phyloP scores from a whole-genome alignment of 2,888 invertebrate genomes.

The Polydesmus complanatus region DNA sequence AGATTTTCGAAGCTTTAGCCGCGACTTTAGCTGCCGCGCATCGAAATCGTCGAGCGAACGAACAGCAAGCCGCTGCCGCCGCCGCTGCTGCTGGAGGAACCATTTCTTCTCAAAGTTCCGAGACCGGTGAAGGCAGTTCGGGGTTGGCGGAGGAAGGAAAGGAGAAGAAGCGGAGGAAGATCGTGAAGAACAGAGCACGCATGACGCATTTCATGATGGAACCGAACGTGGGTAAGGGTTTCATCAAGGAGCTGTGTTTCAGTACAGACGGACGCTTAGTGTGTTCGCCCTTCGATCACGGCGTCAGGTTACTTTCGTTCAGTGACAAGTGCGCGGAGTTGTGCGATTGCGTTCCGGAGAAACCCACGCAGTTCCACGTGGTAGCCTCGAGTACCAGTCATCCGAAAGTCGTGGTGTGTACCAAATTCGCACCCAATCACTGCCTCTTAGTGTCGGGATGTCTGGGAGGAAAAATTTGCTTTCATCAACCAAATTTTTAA shows the following conservation, averaged over 20 bases:
- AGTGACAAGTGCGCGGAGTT: slow-evolving; percentile 62
- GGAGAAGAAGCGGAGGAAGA: slow-evolving; percentile 30
- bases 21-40: slow-evolving; percentile 2
- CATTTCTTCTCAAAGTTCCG: background rate
- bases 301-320: slow-evolving; percentile 70
- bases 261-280: slow-evolving; percentile 79
- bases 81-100: background rate
- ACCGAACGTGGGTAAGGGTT: slow-evolving; percentile 75
- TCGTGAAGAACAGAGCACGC: slow-evolving; percentile 56
- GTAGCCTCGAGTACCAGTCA: slow-evolving; percentile 59
- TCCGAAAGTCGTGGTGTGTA: slow-evolving; percentile 69
- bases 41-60: background rate
- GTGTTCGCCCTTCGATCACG: slow-evolving; percentile 76
- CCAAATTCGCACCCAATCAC: slow-evolving; percentile 76
- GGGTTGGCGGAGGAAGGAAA: background rate
- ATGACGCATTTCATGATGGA: slow-evolving; percentile 73
- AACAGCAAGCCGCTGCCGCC: background rate
- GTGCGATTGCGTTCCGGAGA: slow-evolving; percentile 47
- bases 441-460: slow-evolving; percentile 81
- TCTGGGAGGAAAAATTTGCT: slow-evolving; percentile 70
- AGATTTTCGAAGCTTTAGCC: slow-evolving; percentile 2
- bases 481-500: slow-evolving; percentile 57
- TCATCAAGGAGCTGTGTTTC: slow-evolving; percentile 83
- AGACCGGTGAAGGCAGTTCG: background rate
- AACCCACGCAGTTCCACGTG: slow-evolving; percentile 44